These are phyloP conservation scores for Palythoa caribaeorum DNA, from an alignment of 92 coral and sea anemone genomes.

Conservation along the genomic window DNA sequence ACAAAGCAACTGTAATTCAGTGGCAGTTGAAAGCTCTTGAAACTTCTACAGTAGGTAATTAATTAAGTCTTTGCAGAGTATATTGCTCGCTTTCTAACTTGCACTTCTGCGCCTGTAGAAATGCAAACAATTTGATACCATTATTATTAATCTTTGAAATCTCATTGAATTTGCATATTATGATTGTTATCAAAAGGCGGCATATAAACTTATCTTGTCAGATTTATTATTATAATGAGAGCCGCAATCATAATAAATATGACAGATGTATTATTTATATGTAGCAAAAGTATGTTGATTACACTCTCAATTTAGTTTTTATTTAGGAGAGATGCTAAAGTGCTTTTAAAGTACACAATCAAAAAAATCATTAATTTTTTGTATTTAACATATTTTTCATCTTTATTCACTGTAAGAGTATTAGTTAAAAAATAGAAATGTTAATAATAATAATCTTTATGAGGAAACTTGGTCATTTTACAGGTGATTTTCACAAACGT, in stretches of 20 bases:
- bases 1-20: not conserved
- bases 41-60: not conserved
- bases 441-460: no score
- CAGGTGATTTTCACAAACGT: no score
- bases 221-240: not conserved
- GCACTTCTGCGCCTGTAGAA: not conserved
- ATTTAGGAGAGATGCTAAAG: not conserved
- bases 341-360: not conserved
- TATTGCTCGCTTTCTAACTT: not conserved
- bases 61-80: not conserved
- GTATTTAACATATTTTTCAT: no score
- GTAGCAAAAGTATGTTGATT: not conserved
- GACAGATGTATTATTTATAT: not conserved
- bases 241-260: not conserved
- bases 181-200: not conserved
- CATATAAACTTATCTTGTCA: not conserved
- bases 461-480: no score
- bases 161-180: conserved; percentile 14
- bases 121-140: not conserved
- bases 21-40: not conserved
- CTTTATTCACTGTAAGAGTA: no score
- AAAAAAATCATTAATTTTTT: not conserved
- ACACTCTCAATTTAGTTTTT: not conserved
- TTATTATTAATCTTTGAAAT: conserved; percentile 15
- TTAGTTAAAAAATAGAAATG: no score